A percentile compares a stretch with the other conserved stretches of the same genome.
Conservation (phyloP, 2,888 invertebrate genomes). For the Drosophila rellima region DNA sequence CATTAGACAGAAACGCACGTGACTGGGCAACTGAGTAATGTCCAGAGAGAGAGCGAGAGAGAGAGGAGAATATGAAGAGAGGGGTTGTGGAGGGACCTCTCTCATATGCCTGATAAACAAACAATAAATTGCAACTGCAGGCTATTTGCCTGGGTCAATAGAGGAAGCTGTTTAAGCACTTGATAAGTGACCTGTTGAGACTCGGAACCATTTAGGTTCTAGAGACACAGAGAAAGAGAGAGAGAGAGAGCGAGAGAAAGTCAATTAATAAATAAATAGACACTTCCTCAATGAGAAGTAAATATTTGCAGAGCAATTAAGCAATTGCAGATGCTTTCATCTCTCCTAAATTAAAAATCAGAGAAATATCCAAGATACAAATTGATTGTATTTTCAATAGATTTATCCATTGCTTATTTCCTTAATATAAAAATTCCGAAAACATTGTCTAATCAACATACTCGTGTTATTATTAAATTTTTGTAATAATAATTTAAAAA, state of each 20-base stretch:
- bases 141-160: constrained; percentile 62
- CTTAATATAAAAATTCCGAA: no score
- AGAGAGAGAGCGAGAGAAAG: background rate
- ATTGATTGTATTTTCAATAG: background rate
- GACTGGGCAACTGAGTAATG: constrained; percentile 22
- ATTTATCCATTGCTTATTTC: no score
- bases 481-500: no score
- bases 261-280: background rate
- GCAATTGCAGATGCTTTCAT: background rate
- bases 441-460: no score
- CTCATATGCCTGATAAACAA: constrained; percentile 48
- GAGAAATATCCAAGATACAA: background rate
- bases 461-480: no score
- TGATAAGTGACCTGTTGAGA: constrained; percentile 70
- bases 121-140: constrained; percentile 80
- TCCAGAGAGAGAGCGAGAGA: background rate
- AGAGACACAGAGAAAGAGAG: background rate
- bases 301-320: constrained; percentile 18
- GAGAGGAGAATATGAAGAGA: background rate
- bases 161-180: constrained; percentile 49
- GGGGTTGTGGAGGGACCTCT: background rate
- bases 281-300: constrained; percentile 7
- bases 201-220: background rate
- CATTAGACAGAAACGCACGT: constrained; percentile 58
- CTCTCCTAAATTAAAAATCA: background rate